Base-by-base conservation (phyloP, 2,797 vertebrate species). In the Hypotaenidia philippensis region DNA sequence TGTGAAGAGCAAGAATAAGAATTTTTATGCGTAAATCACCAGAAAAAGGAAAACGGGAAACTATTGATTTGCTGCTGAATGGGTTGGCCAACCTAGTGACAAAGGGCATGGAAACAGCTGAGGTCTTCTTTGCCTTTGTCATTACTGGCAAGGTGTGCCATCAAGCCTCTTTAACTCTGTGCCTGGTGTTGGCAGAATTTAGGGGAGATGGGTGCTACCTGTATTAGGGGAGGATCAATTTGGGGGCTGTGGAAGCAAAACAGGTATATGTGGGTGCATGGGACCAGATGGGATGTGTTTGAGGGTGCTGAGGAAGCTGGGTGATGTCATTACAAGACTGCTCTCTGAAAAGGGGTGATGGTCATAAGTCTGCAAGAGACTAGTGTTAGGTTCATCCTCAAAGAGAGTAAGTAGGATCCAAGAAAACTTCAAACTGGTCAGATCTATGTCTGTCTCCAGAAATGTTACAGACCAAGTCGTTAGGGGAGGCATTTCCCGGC, bases 221-320 rank as follows among this genome's bases (percentile, higher is more conserved):
- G 0, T 27, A 0, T 0, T 7, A 36, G 15, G 5, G 5, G 12
- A 87, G n/a, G n/a, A 52, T 50, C 34, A 22, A 0, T 59, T 63
- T 49, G 74, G 36, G 76, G 27, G 27, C 22, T 63, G 8, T 16
- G 61, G 25, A 75, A 82, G 52, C 3, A 14, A 56, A 90, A 59
- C 31, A 21, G 32, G 55, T 6, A 4, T 15, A 34, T 1, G 1
- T n/a, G n/a, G 23, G 56, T 74, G 34, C 7, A 0, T 27, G 32
- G 53, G 32, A 64, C 13, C 45, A 22, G 36, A 63, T 21, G 55
- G 57, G 53, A 68, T 38, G 32, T 29, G 23, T 57, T 45, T 0
- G 0, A 38, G 53, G 16, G 10, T 61, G 53, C 53, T 34, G 72
- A 83, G 40, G 44, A 83, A 56, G n/a, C 20, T 70, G 52, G 19